phyloP scores from a whole-genome alignment of 1,140 invertebrate species.

The Scaptomyza graminum region DNA sequence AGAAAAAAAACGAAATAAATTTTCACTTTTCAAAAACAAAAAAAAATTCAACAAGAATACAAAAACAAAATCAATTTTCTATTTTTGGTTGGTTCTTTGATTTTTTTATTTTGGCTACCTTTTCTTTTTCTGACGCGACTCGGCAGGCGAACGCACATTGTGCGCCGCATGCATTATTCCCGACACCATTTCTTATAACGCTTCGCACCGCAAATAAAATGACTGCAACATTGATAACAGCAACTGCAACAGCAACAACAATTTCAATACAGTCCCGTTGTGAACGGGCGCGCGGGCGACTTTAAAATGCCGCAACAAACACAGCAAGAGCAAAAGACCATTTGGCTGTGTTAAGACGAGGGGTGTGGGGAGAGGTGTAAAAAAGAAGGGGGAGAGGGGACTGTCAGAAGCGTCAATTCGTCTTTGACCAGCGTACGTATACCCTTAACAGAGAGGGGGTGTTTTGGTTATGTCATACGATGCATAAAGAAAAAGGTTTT shows the following conservation, averaged over 20 bases:
- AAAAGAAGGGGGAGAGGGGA: too few species aligned
- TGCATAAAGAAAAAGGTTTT: too few species aligned
- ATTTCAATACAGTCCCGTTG: conserved; percentile 37
- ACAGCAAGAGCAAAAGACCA: conserved; percentile 8
- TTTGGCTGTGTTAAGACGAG: neutral
- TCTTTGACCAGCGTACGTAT: neutral
- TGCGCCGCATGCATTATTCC: conserved; percentile 78
- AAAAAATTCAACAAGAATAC: neutral
- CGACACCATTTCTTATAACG: conserved; percentile 62
- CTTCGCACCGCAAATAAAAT: conserved; percentile 50
- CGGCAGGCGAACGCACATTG: conserved; percentile 75
- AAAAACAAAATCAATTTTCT: too few species aligned
- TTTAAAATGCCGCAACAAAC: conserved; percentile 51
- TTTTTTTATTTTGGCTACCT: conserved; percentile 53
- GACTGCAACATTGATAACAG: neutral
- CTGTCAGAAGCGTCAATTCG: too few species aligned
- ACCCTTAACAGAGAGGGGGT: too few species aligned
- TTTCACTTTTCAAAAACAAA: neutral
- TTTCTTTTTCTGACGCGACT: conserved; percentile 83
- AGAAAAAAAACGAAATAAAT: neutral
- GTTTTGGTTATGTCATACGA: too few species aligned
- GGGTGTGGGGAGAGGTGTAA: neutral
- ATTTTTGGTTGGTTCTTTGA: neutral
- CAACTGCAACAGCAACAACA: conserved; percentile 9
- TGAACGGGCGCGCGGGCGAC: conserved; percentile 66